Base-by-base conservation (phyloP, 2,113 vertebrate genomes). In the Centropus unirufus region DNA sequence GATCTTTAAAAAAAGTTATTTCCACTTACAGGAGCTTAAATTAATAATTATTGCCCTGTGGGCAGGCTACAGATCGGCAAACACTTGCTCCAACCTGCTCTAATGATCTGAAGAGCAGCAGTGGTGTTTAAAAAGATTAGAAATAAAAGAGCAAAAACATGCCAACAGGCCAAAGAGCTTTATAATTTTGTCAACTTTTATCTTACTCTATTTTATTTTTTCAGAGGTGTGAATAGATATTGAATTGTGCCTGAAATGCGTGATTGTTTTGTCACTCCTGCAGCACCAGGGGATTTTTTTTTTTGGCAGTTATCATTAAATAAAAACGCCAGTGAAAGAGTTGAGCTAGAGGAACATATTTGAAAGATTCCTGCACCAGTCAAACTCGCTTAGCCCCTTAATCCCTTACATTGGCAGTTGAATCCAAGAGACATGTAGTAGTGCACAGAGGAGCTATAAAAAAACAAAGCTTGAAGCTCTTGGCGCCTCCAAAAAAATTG, bases 311-410 rank as follows among this genome's bases (percentile, higher is more conserved):
- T 94, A 97, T 89, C 23, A 2, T 97, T 96, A 97, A 97, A 95
- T 97, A 98, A 98, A 97, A 96, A 96, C 89, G 95, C 93, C 85
- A 90, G 92, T 93, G 95, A 95, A 97, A 96, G 88, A 95, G 83
- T 79, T 97, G 78, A 91, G 91, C 24, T 73, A 55, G 80, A 97
- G 90, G 83, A 93, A 86, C 78, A 75, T 84, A 96, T 97, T 89
- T 96, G 96, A 97, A 97, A 97, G 96, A 97, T 96, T 97, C 96
- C 89, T 95, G 61, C 91, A 92, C 94, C 78, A 96, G 97, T 97
- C 98, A 97, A 96, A 96, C 93, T 97, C 44, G 87, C 94, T 98
- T 97, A 98, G 97, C 87, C 91, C 96, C 95, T 98, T 98, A 98
- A 98, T 98, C 97, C 96, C 92, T 97, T 97, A 97, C 96, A 95